phyloP scores from a whole-genome alignment of 1,140 invertebrate species.

The Drosophila lacertosa region DNA sequence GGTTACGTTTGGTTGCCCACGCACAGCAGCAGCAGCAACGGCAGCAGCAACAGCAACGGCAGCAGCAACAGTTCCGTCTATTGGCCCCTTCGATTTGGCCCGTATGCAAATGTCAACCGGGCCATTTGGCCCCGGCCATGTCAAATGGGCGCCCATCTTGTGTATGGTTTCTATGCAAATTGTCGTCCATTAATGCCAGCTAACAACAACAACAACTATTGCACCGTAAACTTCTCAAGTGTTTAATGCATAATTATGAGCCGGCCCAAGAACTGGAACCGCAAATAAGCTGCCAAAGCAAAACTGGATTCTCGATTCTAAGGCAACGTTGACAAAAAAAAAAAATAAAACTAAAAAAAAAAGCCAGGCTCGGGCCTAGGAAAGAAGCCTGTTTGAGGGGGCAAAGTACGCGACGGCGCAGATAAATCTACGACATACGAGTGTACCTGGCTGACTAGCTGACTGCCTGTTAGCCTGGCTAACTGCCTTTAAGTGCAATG shows the following conservation, averaged over 20 bases:
- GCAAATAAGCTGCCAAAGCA: constrained; percentile 25
- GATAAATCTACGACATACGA: constrained; percentile 65
- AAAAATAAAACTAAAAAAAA: neutral
- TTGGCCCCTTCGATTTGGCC: neutral
- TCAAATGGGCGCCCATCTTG: constrained; percentile 61
- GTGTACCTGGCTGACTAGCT: constrained; percentile 8
- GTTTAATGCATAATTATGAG: constrained; percentile 82
- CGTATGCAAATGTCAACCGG: constrained; percentile 22
- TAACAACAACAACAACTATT: too few species aligned
- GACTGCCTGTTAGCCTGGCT: constrained; percentile 10
- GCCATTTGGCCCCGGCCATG: constrained; percentile 43
- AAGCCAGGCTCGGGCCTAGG: constrained; percentile 42
- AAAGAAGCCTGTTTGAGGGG: constrained; percentile 73
- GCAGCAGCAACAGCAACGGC: constrained; percentile 10
- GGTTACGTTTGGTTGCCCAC: constrained; percentile 53
- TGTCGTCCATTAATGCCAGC: constrained; percentile 63
- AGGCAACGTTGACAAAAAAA: constrained; percentile 59
- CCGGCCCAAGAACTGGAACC: constrained; percentile 58
- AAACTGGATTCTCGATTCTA: constrained; percentile 80
- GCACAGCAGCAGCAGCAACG: constrained; percentile 17
- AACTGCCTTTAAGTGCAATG: constrained; percentile 59
- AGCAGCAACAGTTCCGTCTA: constrained; percentile 17
- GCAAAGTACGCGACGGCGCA: constrained; percentile 68
- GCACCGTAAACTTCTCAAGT: constrained; percentile 74
- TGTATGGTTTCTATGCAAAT: constrained; percentile 78